These are phyloP conservation scores for Todiramphus saurophagus DNA, from an alignment of 2,113 vertebrate genomes.

Conservation along the genomic window DNA sequence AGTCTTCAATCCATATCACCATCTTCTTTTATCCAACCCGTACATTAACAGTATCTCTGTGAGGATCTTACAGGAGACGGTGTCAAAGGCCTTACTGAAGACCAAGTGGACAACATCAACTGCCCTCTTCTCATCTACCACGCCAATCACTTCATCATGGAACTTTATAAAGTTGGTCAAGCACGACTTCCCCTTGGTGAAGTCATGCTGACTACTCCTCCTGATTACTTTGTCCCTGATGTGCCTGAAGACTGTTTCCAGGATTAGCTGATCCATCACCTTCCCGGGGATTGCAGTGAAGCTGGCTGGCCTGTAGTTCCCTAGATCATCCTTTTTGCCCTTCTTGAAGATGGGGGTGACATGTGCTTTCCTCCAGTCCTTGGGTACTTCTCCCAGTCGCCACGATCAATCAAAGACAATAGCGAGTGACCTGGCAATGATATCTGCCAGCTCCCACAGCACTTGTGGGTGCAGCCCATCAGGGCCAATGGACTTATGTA, in stretches of 20 bases:
- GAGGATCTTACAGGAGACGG: background rate
- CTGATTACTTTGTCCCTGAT: background rate
- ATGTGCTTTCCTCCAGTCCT: background rate
- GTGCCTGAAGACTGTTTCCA: background rate
- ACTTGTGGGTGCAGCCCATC: background rate
- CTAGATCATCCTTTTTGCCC: background rate
- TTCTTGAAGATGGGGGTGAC: background rate
- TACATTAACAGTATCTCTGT: background rate
- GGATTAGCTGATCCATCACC: background rate
- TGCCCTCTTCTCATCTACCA: background rate
- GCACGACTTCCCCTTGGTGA: background rate
- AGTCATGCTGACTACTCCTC: background rate
- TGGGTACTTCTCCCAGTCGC: background rate
- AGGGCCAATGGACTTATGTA: rapidly evolving
- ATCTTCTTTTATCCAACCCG: background rate
- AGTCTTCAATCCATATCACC: background rate
- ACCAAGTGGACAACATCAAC: background rate
- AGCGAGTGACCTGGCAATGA: background rate
- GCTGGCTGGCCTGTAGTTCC: background rate
- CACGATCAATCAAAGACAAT: background rate
- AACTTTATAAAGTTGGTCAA: background rate
- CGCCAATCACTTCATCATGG: background rate
- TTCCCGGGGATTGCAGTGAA: background rate
- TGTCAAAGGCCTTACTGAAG: background rate
- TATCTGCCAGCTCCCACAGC: background rate